phyloP scores from a whole-genome alignment of 1,140 invertebrate species.

The Drosophila kurseongensis region DNA sequence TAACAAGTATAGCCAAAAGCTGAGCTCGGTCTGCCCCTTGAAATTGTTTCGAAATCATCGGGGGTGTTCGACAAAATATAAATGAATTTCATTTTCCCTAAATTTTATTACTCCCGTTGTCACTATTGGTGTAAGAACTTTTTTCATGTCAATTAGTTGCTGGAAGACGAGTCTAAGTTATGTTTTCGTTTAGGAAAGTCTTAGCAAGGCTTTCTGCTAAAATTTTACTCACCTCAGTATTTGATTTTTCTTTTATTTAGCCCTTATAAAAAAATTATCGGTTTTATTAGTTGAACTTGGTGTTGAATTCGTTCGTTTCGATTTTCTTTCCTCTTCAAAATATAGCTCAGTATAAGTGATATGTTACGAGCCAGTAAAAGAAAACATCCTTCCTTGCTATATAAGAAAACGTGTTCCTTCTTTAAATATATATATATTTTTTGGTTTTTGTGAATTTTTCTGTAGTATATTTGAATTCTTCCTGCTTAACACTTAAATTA shows the following conservation, averaged over 20 bases:
- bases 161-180: slow-evolving; percentile 81
- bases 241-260: slow-evolving; percentile 16
- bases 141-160: slow-evolving; percentile 73
- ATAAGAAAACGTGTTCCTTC: slow-evolving; percentile 52
- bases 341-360: slow-evolving; percentile 77
- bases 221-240: slow-evolving; percentile 70
- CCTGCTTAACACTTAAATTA: slow-evolving; percentile 73
- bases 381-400: slow-evolving; percentile 41
- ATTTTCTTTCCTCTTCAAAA: slow-evolving; percentile 45
- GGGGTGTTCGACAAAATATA: slow-evolving; percentile 9
- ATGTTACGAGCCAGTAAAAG: slow-evolving; percentile 75
- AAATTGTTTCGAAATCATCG: slow-evolving; percentile 14
- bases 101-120: slow-evolving; percentile 27
- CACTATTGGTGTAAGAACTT: slow-evolving; percentile 58
- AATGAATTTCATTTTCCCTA: slow-evolving; percentile 13
- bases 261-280: slow-evolving; percentile 42
- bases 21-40: slow-evolving; percentile 19
- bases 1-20: slow-evolving; percentile 57
- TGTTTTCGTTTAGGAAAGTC: slow-evolving; percentile 48
- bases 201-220: slow-evolving; percentile 36
- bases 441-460: slow-evolving; percentile 20
- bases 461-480: slow-evolving; percentile 40
- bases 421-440: slow-evolving; percentile 46
- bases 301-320: slow-evolving; percentile 72
- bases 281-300: slow-evolving; percentile 63